Conservation (phyloP, 1,140 invertebrate genomes). For the Elymnias hypermnestra region DNA sequence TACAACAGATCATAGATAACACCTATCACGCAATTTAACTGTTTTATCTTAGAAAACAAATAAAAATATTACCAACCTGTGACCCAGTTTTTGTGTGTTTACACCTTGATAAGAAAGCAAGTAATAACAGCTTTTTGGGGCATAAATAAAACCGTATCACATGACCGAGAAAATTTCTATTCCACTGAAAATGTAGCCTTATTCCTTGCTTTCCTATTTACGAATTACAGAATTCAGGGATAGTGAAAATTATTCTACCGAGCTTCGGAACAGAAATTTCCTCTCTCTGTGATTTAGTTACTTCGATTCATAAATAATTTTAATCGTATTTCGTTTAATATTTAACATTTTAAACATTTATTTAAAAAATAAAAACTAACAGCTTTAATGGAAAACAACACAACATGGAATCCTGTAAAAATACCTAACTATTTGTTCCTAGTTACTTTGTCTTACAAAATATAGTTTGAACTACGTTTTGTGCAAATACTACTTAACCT, state of each 20-base stretch:
- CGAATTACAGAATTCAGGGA: conserved; percentile 24
- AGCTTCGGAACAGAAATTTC: conserved; percentile 70
- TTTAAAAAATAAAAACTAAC: conserved; percentile 9
- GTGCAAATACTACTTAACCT: background rate
- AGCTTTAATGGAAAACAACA: conserved; percentile 48
- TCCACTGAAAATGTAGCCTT: conserved; percentile 53
- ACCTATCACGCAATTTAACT: conserved; percentile 8
- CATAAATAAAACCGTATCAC: conserved; percentile 60
- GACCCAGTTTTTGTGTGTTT: conserved; percentile 52
- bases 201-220: conserved; percentile 69
- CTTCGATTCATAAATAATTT: conserved; percentile 1
- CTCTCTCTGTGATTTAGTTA: conserved; percentile 53
- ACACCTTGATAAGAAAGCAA: conserved; percentile 71
- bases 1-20: too few species aligned
- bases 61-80: conserved; percentile 54
- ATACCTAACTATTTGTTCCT: background rate
- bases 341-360: conserved; percentile 5
- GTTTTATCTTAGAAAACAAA: conserved; percentile 30
- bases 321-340: conserved; percentile 2
- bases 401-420: conserved; percentile 19
- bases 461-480: background rate
- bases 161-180: conserved; percentile 74
- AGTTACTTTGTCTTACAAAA: too few species aligned
- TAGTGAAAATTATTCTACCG: conserved; percentile 53
- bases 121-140: conserved; percentile 46